Conservation (phyloP, 2,797 vertebrate genomes). For the Apogon talboti region DNA sequence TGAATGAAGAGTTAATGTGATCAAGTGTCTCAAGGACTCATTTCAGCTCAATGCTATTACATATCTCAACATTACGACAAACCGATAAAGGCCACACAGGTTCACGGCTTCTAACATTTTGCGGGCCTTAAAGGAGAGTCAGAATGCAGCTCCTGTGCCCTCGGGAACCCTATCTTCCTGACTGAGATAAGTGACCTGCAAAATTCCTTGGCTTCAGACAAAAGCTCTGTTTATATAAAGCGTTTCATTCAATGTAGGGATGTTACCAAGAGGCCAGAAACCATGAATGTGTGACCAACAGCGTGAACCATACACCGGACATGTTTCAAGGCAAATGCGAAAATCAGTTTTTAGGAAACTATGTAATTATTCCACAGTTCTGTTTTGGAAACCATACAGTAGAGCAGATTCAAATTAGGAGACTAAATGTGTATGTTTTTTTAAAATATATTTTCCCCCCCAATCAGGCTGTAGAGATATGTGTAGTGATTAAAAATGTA, state of each 20-base stretch:
- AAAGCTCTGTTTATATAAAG: conserved; percentile 52
- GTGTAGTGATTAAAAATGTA: no score
- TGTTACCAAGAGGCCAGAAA: conserved; percentile 37
- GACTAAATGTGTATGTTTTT: background rate
- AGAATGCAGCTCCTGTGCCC: background rate
- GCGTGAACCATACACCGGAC: conserved; percentile 5
- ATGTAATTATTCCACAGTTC: background rate
- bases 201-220: conserved; percentile 40
- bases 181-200: conserved; percentile 35
- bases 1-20: background rate
- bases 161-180: background rate
- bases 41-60: background rate
- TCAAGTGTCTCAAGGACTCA: background rate
- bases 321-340: background rate
- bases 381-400: background rate
- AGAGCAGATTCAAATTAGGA: background rate
- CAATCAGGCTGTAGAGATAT: background rate
- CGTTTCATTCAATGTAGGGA: conserved; percentile 27
- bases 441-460: background rate
- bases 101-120: conserved; percentile 11
- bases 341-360: no score
- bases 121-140: conserved; percentile 10
- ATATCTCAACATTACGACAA: background rate
- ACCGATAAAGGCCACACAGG: background rate
- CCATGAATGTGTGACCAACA: conserved; percentile 23